phyloP scores from a whole-genome alignment of 2,888 invertebrate species.

The Tromatobia lineatoria region DNA sequence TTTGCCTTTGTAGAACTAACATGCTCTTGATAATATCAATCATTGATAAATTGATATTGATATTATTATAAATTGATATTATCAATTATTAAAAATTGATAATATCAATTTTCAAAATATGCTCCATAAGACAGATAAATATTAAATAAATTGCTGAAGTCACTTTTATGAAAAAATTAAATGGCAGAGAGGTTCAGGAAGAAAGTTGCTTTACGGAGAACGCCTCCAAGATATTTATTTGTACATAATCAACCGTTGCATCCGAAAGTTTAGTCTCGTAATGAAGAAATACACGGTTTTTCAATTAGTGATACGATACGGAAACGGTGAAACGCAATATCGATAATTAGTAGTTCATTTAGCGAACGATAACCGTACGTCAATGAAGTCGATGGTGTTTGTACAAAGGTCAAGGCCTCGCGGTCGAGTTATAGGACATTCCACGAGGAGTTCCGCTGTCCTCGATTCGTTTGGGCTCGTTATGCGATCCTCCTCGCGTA shows the following conservation, averaged over 20 bases:
- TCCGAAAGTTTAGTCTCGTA: slow-evolving; percentile 26
- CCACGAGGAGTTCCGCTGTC: slow-evolving; percentile 30
- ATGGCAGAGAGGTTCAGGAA: background rate
- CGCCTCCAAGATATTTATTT: background rate
- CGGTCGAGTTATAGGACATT: slow-evolving; percentile 14
- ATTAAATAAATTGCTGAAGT: no score
- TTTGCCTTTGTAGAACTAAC: no score
- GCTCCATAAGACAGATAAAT: no score
- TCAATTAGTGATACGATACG: slow-evolving; percentile 43
- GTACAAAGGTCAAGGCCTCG: slow-evolving; percentile 23
- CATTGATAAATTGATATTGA: no score
- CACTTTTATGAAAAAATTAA: background rate
- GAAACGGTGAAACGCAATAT: background rate
- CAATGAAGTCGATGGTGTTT: background rate
- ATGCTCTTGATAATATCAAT: no score
- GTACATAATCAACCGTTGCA: background rate
- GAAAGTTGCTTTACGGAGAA: no score
- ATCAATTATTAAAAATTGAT: no score
- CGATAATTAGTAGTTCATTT: slow-evolving; percentile 24
- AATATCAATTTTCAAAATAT: no score
- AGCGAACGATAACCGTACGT: background rate
- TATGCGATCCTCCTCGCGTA: slow-evolving; percentile 18
- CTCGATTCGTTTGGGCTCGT: slow-evolving; percentile 20
- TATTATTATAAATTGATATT: no score
- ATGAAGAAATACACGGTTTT: slow-evolving; percentile 44